Conservation (phyloP, 2,113 vertebrate genomes). For the Myodes glareolus region DNA sequence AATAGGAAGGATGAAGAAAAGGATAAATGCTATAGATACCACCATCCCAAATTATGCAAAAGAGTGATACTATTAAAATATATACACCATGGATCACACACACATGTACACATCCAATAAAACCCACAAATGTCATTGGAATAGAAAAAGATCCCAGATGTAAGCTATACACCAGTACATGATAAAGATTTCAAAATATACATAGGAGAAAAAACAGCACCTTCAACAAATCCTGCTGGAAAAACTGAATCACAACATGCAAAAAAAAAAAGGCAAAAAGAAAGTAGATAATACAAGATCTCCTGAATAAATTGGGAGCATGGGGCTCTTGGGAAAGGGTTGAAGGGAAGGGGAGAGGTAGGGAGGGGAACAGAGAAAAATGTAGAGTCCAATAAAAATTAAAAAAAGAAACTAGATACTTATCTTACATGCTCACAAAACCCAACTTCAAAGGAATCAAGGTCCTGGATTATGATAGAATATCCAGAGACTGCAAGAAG, state of each 20-base stretch:
- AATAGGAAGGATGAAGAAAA: neutral
- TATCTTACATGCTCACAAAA: neutral
- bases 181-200: neutral
- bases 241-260: neutral
- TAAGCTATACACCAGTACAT: neutral
- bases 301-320: no score
- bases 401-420: neutral
- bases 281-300: no score
- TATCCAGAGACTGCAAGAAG: neutral
- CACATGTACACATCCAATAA: neutral
- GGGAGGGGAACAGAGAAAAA: no score
- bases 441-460: neutral
- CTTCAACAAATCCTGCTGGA: neutral
- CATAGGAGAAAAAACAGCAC: neutral
- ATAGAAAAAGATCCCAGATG: neutral
- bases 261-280: neutral
- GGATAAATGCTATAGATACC: neutral
- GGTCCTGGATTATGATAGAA: neutral
- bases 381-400: no score
- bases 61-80: neutral
- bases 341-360: no score
- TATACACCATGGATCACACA: neutral
- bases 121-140: neutral
- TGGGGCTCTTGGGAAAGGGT: no score
- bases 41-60: neutral